Conservation (phyloP, 2,888 invertebrate species). For the Hermodice carunculata region DNA sequence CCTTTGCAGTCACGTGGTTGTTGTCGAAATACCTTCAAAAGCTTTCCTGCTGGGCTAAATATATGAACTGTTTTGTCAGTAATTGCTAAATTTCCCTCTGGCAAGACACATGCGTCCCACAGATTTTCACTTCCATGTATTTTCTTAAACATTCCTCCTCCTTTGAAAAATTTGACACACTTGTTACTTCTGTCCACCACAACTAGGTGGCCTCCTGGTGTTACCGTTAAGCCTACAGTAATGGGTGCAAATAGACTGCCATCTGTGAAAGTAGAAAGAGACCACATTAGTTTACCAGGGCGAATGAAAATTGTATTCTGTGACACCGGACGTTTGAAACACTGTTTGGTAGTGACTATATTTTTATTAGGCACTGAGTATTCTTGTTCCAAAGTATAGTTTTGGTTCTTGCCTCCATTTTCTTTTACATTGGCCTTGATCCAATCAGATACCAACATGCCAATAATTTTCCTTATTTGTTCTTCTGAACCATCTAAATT, state of each 20-base stretch:
- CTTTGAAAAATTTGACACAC: conserved; percentile 18
- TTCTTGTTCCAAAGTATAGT: no score
- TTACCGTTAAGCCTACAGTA: neutral
- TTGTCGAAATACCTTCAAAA: conserved; percentile 14
- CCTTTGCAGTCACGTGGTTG: conserved; percentile 24
- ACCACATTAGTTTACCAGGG: no score
- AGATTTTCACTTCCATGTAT: conserved; percentile 14
- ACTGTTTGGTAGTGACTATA: no score
- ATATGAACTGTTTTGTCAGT: conserved; percentile 24
- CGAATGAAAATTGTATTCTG: no score
- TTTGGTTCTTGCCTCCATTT: no score
- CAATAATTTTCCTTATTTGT: no score
- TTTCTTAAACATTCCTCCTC: conserved; percentile 20
- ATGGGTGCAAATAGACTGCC: conserved; percentile 16
- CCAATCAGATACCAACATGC: no score
- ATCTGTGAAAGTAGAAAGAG: conserved; percentile 19
- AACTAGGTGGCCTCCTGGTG: neutral
- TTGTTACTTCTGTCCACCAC: conserved; percentile 19
- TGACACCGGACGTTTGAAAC: no score
- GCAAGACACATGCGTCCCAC: conserved; percentile 4
- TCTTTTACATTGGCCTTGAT: no score
- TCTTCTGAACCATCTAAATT: no score
- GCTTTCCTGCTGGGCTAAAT: conserved; percentile 13
- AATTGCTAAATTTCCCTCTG: conserved; percentile 4
- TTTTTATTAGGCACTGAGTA: no score